Percentiles rank a stretch among this genome's conserved stretches.
These are phyloP conservation scores for Netelia virgata DNA, from an alignment of 2,888 invertebrate genomes.

Conservation along the genomic window DNA sequence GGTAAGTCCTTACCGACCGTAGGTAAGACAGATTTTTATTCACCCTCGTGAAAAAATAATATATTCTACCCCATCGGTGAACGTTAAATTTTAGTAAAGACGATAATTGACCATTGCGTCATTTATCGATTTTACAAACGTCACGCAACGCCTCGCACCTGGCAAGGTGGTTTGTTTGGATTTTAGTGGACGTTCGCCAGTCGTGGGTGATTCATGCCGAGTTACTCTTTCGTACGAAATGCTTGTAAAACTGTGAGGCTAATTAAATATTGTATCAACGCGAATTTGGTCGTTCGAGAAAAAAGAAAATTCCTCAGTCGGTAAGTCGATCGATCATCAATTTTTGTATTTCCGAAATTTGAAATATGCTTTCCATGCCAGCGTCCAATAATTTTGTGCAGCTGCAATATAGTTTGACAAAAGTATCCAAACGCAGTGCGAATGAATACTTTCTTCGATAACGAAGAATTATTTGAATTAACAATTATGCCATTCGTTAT, in stretches of 20 bases:
- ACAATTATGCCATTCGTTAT: too few species aligned
- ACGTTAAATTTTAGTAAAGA: background rate
- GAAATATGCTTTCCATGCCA: too few species aligned
- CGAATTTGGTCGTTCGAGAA: background rate
- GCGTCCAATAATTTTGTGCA: too few species aligned
- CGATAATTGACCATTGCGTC: background rate
- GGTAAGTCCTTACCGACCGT: background rate
- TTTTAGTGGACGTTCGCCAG: slow-evolving; percentile 29
- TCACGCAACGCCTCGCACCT: slow-evolving; percentile 26
- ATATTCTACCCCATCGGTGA: background rate
- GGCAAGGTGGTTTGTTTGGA: slow-evolving; percentile 51
- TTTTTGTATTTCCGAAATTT: background rate
- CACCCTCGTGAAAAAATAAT: background rate
- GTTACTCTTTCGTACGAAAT: background rate
- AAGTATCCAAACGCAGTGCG: too few species aligned
- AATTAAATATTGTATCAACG: background rate
- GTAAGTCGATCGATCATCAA: background rate
- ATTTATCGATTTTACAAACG: slow-evolving; percentile 40
- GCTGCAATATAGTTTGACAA: too few species aligned
- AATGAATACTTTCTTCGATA: too few species aligned
- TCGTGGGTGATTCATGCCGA: background rate
- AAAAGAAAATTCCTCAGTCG: background rate
- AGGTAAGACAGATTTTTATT: slow-evolving; percentile 1
- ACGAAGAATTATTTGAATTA: too few species aligned
- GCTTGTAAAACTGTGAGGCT: background rate